Percentiles rank a stretch among this genome's conserved stretches.
phyloP scores from a whole-genome alignment of 2,113 vertebrate species.

The Protobothrops mucrosquamatus region DNA sequence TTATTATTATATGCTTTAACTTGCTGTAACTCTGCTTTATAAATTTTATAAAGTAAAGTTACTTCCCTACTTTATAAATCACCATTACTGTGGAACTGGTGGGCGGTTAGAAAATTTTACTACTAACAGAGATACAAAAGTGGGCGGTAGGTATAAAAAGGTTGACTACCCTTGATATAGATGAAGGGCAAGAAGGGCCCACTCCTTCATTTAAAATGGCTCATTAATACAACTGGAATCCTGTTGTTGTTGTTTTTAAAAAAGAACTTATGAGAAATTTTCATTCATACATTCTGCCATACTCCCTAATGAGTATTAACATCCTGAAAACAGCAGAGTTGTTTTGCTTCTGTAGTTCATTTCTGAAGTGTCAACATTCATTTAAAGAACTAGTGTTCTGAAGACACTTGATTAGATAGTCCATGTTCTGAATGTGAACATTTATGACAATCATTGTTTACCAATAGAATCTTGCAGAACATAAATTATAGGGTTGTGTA shows the following conservation, averaged over 20 bases:
- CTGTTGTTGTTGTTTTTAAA: neutral
- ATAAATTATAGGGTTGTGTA: neutral
- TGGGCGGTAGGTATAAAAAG: no score
- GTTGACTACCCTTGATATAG: no score
- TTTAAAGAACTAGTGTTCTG: neutral
- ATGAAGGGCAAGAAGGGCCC: neutral
- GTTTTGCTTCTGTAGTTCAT: constrained; percentile 3
- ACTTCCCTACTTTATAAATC: no score
- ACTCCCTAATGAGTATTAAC: constrained; percentile 1
- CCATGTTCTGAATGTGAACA: neutral
- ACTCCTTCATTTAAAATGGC: neutral
- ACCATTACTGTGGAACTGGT: no score
- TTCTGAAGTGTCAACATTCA: constrained; percentile 1
- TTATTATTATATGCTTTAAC: no score
- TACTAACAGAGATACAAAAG: no score
- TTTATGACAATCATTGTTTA: constrained; percentile 19
- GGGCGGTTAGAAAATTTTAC: no score
- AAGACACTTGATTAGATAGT: constrained; percentile 1
- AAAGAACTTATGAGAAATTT: neutral
- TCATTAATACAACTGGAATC: neutral
- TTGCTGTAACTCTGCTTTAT: no score
- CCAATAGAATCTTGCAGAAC: constrained; percentile 1
- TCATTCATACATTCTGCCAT: neutral
- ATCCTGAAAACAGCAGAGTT: neutral
- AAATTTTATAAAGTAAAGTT: no score